Base-by-base conservation (phyloP, 2,888 invertebrate genomes). In the Noctua pronuba region DNA sequence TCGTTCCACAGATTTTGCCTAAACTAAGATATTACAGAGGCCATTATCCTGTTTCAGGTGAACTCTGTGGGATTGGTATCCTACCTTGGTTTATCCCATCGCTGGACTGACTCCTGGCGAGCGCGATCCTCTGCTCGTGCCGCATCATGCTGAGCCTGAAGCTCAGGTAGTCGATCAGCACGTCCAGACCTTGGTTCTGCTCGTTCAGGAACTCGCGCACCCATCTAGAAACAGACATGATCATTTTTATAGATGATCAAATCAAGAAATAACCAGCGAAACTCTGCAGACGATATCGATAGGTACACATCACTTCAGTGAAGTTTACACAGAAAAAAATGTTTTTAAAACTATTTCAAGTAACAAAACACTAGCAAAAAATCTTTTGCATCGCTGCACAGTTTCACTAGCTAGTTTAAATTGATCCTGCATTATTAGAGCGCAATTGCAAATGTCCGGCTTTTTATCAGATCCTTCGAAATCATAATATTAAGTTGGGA, bases 171-270 rank as follows among this genome's bases (percentile, higher is more conserved):
- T 99, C 99, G 90, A 99, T 99, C 88, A 99, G 97, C 85, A 99
- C 99, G 96, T 99, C 99, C 88, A 99, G 96, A 28, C 99, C 99
- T 93, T 98, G 98, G 96, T 99, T 99, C 88, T 98, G 98, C 90
- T 99, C 99, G 96, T 99, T 99, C 83, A 99, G 97, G 96, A 99
- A 99, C 96, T 99, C 99, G 91, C 99, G 98, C 75, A 99, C 99
- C 99, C 99, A 99, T 97, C 99, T 99, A 95, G 44, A 87, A 87
- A 82, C 64, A 55, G 18, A 35, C 2, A 49, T 13, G 1, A 1
- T 41, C 41, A 65, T n/a, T 18, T 4, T 41, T 6, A 64, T 35
- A 35, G 41, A 13, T 5, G 46, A 6, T 44, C 16, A 46, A 44
- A 16, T 16, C 4, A 13, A 44, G 2, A 44, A 16, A 16, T 49